Conservation (phyloP, 2,113 vertebrate species). For the Oriolus oriolus region DNA sequence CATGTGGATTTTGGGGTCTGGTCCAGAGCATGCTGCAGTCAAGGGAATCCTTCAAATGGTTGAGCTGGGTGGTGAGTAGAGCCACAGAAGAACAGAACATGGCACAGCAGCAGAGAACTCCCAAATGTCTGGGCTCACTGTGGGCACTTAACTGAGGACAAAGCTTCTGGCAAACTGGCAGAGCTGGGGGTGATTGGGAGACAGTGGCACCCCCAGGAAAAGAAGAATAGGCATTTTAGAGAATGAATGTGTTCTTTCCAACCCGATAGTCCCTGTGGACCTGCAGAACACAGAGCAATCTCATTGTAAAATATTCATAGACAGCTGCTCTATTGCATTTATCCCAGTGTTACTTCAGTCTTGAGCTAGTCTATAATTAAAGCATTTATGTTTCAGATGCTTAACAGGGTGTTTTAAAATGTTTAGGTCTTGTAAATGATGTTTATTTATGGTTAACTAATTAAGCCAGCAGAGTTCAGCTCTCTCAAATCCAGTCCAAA, state of each 20-base stretch:
- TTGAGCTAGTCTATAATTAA: constrained; percentile 67
- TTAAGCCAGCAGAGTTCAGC: constrained; percentile 45
- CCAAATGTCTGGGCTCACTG: neutral
- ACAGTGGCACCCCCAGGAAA: neutral
- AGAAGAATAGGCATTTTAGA: neutral
- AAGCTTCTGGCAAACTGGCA: neutral
- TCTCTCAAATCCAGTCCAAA: neutral
- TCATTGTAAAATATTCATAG: constrained; percentile 62
- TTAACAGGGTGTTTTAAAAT: constrained; percentile 68
- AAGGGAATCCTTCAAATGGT: neutral
- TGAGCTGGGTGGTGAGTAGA: neutral
- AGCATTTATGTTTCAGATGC: constrained; percentile 67
- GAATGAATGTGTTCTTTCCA: neutral
- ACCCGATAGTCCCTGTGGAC: neutral
- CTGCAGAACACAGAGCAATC: neutral
- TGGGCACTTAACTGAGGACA: neutral
- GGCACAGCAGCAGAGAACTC: neutral
- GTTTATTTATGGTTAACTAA: constrained; percentile 68
- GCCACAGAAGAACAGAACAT: neutral
- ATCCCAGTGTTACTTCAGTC: constrained; percentile 63
- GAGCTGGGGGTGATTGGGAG: neutral
- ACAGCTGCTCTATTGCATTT: constrained; percentile 64
- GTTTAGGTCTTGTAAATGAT: constrained; percentile 67
- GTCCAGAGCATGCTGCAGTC: neutral
- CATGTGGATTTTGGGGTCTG: neutral